Evolutionary conservation across 2,888 invertebrate genomes (phyloP), one percentile per base, ranked within the genome.

Genomic region (Agrochola circellaris): DNA sequence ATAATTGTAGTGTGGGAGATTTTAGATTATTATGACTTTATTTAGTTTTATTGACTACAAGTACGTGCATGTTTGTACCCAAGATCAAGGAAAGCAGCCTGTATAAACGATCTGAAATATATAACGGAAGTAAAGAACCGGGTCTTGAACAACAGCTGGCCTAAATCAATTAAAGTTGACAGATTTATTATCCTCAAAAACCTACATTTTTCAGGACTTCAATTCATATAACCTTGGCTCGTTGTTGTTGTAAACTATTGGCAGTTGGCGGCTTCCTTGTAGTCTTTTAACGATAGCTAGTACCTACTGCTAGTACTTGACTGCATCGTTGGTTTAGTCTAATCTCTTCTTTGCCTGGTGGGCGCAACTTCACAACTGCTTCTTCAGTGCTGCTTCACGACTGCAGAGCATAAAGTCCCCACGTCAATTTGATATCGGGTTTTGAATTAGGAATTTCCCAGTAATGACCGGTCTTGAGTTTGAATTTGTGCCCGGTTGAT

Each of bases 201-300:
- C 23, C 38, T 51, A 80, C 0, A 45, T n/a, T 66, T 80, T 74
- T 65, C 72, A 56, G 66, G 15, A n/a, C n/a, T 58, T 68, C 26
- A 74, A 64, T 65, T 64, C 17, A 70, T 62, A 23, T 1, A 70
- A 51, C 84, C 78, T 85, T 83, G 81, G 42, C n/a, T 45, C 13
- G 17, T 26, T 45, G 15, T 20, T 62, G n/a, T 81, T 69, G 17
- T 45, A 54, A 54, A 48, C 26, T 76, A 71, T 76, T 58, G 42
- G 61, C 65, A 64, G 69, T 54, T 71, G 11, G 15, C 15, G 8
- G 17, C 30, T 71, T 75, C 70, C 48, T 61, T 64, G 54, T 60
- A 62, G 58, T 66, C 26, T 65, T 65, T 23, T 58, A 34, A 51
- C 30, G 1, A n/a, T 61, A 38, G 11, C 20, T 45, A 26, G 38